These are phyloP conservation scores for Rostratula benghalensis DNA, from an alignment of 2,113 vertebrate genomes.

Conservation along the genomic window DNA sequence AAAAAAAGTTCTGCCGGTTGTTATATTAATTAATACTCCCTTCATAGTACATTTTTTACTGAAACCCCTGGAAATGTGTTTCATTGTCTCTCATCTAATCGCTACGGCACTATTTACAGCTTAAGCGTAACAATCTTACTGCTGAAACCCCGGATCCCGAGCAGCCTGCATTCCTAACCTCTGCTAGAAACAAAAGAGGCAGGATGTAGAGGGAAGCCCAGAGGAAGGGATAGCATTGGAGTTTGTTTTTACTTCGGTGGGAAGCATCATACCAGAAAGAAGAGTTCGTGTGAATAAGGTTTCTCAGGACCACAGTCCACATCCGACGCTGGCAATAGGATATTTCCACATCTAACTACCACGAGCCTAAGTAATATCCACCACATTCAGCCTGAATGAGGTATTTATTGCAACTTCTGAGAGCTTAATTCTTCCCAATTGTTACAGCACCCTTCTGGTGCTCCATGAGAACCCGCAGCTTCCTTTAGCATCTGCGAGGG, in stretches of 20 bases:
- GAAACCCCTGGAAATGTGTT: background rate
- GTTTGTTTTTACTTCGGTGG: background rate
- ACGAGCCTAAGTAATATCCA: background rate
- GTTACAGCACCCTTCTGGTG: background rate
- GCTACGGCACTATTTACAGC: background rate
- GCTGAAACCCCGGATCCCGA: background rate
- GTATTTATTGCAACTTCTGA: background rate
- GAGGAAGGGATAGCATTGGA: background rate
- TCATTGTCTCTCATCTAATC: background rate
- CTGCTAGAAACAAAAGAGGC: background rate
- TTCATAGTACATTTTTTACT: background rate
- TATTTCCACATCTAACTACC: background rate
- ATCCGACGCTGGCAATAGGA: fast-evolving
- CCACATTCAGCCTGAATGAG: background rate
- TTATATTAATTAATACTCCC: background rate
- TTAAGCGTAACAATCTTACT: background rate
- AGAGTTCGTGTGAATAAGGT: background rate
- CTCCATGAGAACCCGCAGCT: background rate
- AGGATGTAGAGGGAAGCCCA: background rate
- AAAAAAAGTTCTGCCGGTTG: background rate
- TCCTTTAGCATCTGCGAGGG: background rate
- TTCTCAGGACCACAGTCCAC: background rate
- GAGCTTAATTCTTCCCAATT: background rate
- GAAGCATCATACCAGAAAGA: background rate
- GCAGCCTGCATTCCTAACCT: background rate